Conservation (phyloP, 2,888 invertebrate species). For the Stenurella melanura region DNA sequence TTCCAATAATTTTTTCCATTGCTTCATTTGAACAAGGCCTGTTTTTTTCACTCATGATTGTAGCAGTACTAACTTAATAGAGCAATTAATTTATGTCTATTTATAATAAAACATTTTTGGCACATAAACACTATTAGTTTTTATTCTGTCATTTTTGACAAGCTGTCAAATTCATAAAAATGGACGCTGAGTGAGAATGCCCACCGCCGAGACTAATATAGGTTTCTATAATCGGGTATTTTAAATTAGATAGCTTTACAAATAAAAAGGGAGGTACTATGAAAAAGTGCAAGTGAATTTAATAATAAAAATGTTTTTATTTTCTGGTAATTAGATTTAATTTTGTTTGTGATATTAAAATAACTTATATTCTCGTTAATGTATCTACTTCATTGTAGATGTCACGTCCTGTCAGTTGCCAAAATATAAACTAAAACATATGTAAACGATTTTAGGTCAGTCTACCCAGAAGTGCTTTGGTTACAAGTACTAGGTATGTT, state of each 20-base stretch:
- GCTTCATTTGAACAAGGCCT: slow-evolving; percentile 67
- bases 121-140: slow-evolving; percentile 60
- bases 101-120: slow-evolving; percentile 59
- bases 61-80: slow-evolving; percentile 13
- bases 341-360: too few species aligned
- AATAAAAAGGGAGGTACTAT: too few species aligned
- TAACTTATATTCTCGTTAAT: too few species aligned
- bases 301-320: too few species aligned
- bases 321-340: too few species aligned
- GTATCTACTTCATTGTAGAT: not conserved
- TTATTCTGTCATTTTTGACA: slow-evolving; percentile 40
- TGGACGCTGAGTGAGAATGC: slow-evolving; percentile 12
- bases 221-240: too few species aligned
- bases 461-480: too few species aligned
- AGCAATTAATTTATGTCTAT: slow-evolving; percentile 43
- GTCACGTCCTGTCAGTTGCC: not conserved
- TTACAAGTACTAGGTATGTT: too few species aligned
- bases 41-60: slow-evolving; percentile 68
- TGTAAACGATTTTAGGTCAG: too few species aligned
- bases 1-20: slow-evolving; percentile 77
- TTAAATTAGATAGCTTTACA: too few species aligned
- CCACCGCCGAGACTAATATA: not conserved
- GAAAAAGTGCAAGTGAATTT: too few species aligned
- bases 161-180: slow-evolving; percentile 31
- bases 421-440: too few species aligned